These are phyloP conservation scores for Percopsis omiscomaycus DNA, from an alignment of 2,797 vertebrate species.

Conservation along the genomic window DNA sequence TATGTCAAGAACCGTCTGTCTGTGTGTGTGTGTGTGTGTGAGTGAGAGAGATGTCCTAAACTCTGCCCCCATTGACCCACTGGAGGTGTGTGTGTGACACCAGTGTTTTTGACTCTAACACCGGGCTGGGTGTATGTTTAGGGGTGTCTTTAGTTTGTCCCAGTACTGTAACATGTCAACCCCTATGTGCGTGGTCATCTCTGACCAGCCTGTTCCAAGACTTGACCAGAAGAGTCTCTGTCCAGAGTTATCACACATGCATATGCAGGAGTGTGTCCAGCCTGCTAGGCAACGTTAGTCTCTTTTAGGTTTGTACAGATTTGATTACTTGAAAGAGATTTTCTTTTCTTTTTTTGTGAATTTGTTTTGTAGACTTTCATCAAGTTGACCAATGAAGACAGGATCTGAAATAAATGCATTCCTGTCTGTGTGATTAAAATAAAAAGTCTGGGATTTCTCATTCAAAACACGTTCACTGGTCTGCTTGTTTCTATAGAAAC, in stretches of 20 bases:
- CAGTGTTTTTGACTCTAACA: too few species aligned
- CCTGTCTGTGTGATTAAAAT: not conserved
- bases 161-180: too few species aligned
- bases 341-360: slow-evolving; percentile 77
- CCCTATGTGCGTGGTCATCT: slow-evolving; percentile 30
- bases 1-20: slow-evolving; percentile 64
- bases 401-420: slow-evolving; percentile 67
- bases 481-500: too few species aligned
- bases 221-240: slow-evolving; percentile 65
- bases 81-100: too few species aligned
- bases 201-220: slow-evolving; percentile 63
- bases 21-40: slow-evolving; percentile 57
- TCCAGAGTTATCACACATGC: slow-evolving; percentile 69
- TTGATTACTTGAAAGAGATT: slow-evolving; percentile 83
- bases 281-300: too few species aligned
- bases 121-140: too few species aligned
- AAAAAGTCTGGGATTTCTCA: too few species aligned
- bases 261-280: slow-evolving; percentile 27
- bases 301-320: slow-evolving; percentile 82
- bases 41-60: not conserved
- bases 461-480: too few species aligned
- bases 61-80: too few species aligned
- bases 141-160: slow-evolving; percentile 29
- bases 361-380: slow-evolving; percentile 84
- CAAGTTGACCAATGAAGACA: slow-evolving; percentile 84